phyloP scores from a whole-genome alignment of 2,113 vertebrate species.

The Leptosomus discolor region DNA sequence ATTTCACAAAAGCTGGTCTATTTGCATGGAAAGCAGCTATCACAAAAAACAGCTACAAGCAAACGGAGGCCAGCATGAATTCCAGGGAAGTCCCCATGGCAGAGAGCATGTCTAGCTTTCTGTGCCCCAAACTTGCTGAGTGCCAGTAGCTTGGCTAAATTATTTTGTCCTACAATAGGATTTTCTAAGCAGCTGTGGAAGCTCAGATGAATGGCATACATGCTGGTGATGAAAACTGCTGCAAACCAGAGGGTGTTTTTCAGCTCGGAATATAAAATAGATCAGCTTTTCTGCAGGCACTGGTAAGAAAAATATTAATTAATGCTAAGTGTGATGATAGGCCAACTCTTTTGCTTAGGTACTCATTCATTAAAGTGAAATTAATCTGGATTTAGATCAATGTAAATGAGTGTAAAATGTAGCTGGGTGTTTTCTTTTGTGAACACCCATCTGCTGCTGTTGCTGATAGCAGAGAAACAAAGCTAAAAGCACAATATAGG shows the following conservation, averaged over 20 bases:
- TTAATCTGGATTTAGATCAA: constrained; percentile 35
- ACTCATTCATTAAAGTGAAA: constrained; percentile 44
- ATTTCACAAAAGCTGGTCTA: constrained; percentile 18
- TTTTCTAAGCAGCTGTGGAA: not conserved
- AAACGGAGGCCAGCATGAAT: not conserved
- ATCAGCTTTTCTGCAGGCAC: not conserved
- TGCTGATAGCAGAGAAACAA: not conserved
- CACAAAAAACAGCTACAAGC: not conserved
- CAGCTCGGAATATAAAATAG: not conserved
- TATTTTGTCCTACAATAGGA: not conserved
- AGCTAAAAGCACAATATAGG: not conserved
- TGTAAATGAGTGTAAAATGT: not conserved
- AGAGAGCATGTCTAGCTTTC: not conserved
- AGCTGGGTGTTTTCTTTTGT: not conserved
- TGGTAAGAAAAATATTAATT: constrained; percentile 42
- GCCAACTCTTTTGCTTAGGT: constrained; percentile 5
- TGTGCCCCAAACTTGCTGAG: fast-evolving
- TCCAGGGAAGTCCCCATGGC: constrained; percentile 4
- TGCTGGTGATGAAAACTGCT: not conserved
- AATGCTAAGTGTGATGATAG: not conserved
- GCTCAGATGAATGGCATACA: not conserved
- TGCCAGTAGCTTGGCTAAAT: not conserved
- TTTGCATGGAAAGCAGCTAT: not conserved
- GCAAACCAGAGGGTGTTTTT: not conserved
- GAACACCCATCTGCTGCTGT: not conserved